Evolutionary conservation across 1,140 invertebrate genomes (phyloP).

Genomic region (Scaptomyza graminum): DNA sequence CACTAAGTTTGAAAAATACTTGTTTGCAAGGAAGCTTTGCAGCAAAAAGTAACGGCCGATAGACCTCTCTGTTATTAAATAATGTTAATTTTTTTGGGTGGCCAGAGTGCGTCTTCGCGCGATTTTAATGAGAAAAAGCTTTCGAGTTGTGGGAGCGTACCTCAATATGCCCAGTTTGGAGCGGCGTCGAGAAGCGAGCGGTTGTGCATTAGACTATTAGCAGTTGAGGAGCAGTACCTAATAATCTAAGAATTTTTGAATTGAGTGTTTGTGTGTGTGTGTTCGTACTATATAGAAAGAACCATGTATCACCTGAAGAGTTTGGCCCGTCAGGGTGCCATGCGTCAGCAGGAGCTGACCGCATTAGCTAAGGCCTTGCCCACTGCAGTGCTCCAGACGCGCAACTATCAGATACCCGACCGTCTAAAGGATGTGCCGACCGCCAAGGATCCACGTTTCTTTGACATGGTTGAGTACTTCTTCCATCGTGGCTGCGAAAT

Average conservation of each 20-base stretch:
- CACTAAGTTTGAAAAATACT: neutral
- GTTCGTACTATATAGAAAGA: conserved; percentile 27
- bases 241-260: conserved; percentile 31
- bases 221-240: conserved; percentile 43
- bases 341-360: conserved; percentile 75
- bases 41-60: neutral
- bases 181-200: conserved; percentile 61
- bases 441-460: conserved; percentile 91
- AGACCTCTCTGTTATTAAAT: neutral
- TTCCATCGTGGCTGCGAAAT: conserved; percentile 95
- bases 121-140: conserved; percentile 23
- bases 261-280: conserved; percentile 41
- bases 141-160: conserved; percentile 22
- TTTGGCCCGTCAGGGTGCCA: conserved; percentile 77
- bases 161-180: conserved; percentile 54
- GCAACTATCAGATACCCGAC: conserved; percentile 92
- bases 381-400: conserved; percentile 85
- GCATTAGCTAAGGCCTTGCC: conserved; percentile 85
- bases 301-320: conserved; percentile 83
- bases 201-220: conserved; percentile 57
- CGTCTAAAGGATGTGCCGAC: conserved; percentile 92
- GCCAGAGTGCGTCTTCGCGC: neutral
- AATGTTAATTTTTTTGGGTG: neutral
- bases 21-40: no score
- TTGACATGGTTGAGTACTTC: conserved; percentile 98